Evolutionary conservation across 2,113 vertebrate genomes (phyloP), one percentile per base, ranked within the genome.

Genomic region (Chionis minor): DNA sequence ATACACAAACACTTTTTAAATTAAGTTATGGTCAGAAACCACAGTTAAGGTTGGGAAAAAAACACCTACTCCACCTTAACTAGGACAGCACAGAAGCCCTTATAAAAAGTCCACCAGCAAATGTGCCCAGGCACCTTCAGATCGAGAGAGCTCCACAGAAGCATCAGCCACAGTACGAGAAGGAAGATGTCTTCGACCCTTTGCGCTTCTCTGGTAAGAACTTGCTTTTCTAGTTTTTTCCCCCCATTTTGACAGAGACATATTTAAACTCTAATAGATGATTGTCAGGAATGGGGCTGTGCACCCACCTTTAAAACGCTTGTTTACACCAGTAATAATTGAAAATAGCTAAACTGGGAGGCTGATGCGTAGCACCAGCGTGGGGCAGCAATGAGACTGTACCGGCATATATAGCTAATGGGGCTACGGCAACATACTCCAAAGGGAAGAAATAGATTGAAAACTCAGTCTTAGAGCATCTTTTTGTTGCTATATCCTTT

Each of bases 81-180:
- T 89, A 89, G 83, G 90, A 62, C 95, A 91, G 42, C 66, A 42
- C 47, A 90, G 65, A 66, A 96, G 55, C 65, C 44, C 63, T 81
- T 96, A 96, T 96, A 97, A 96, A 96, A 94, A 52, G 71, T 85
- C 84, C 81, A 90, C n/a, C 69, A 77, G 55, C 69, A 78, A 45
- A 44, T 4, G 20, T 72, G 54, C 47, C 56, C 62, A 88, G 73
- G 88, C 67, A 96, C 9, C 52, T 62, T 67, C 88, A 62, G n/a
- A 15, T 87, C 38, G 4, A 59, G 67, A 65, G 40, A 92, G 12
- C 58, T 38, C 74, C 33, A 49, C 44, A 45, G 18, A 28, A 88
- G 63, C 67, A 86, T 14, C 80, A 81, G 79, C 47, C 5, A 2
- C 79, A 69, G 24, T 4, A 59, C 55, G 10, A 91, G 28, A 69